Percentiles rank a stretch among this genome's conserved stretches.
Conservation (phyloP, 1,140 invertebrate species). For the Hyposmocoma kahamanoa region DNA sequence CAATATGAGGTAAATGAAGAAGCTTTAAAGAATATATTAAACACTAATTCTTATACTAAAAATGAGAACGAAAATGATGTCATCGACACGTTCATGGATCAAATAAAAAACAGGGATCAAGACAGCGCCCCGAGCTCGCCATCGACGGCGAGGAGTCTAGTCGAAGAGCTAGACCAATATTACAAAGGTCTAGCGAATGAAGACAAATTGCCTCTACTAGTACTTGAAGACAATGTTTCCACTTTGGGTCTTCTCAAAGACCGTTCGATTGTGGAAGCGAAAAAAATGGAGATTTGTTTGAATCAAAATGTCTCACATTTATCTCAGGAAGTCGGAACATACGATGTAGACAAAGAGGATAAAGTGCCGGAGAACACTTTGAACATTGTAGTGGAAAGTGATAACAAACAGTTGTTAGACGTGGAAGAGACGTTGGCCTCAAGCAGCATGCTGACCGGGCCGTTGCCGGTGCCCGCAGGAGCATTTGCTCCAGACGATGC, state of each 20-base stretch:
- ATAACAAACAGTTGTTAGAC: no score
- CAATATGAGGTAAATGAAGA: slow-evolving; percentile 65
- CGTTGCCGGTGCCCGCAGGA: slow-evolving; percentile 37
- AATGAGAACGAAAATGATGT: slow-evolving; percentile 27
- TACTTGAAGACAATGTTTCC: no score
- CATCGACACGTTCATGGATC: slow-evolving; percentile 44
- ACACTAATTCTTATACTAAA: slow-evolving; percentile 31
- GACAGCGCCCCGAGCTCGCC: slow-evolving; percentile 34
- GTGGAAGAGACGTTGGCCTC: no score
- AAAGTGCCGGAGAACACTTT: no score
- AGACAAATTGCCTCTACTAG: slow-evolving; percentile 25
- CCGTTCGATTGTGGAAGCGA: no score
- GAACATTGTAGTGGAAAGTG: no score
- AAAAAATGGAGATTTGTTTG: no score
- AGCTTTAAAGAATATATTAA: slow-evolving; percentile 50
- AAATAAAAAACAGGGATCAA: slow-evolving; percentile 41
- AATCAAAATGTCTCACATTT: no score
- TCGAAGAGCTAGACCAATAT: slow-evolving; percentile 59
- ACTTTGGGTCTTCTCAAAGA: no score
- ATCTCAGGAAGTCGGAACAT: no score
- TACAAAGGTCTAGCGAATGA: slow-evolving; percentile 42
- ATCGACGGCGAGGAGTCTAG: slow-evolving; percentile 54
- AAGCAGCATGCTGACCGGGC: slow-evolving; percentile 43
- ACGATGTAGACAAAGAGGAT: no score
- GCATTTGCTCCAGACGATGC: slow-evolving; percentile 26